A percentile compares a stretch with the other conserved stretches of the same genome.
Evolutionary conservation across 2,888 invertebrate genomes (phyloP).

Genomic region (Cryptocephalus moraei): DNA sequence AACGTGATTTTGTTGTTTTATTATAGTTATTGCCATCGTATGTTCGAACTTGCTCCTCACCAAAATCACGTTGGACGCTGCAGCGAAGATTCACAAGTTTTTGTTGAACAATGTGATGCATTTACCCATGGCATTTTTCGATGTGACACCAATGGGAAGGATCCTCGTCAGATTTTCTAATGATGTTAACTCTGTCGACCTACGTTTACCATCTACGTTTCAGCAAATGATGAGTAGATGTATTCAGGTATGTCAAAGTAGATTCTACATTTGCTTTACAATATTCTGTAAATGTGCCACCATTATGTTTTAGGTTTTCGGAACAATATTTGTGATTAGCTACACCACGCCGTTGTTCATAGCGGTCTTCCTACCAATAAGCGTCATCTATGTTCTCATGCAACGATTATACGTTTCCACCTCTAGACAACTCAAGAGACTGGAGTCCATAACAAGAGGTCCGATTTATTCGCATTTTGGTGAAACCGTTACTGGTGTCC

Average conservation of each 20-base stretch:
- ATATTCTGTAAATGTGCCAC: not conserved
- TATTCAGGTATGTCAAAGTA: constrained; percentile 8
- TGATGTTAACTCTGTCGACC: constrained; percentile 58
- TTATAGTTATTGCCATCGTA: constrained; percentile 17
- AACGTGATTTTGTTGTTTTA: not conserved
- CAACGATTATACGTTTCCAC: constrained; percentile 92
- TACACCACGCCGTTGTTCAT: constrained; percentile 75
- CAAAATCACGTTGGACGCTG: constrained; percentile 49
- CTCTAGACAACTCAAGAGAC: constrained; percentile 84
- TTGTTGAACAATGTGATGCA: constrained; percentile 54
- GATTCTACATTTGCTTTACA: not conserved
- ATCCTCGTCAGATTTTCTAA: constrained; percentile 68
- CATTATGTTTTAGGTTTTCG: constrained; percentile 54
- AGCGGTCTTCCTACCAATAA: constrained; percentile 69
- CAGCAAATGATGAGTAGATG: constrained; percentile 5
- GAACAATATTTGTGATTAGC: constrained; percentile 79
- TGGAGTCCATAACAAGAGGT: constrained; percentile 88
- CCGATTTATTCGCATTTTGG: constrained; percentile 96
- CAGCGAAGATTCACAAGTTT: constrained; percentile 49
- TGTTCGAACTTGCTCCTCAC: constrained; percentile 48
- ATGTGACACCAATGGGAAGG: constrained; percentile 68
- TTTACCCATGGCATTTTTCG: constrained; percentile 64
- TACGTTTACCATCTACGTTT: constrained; percentile 45
- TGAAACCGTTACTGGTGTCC: constrained; percentile 81
- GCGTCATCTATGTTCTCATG: constrained; percentile 70